phyloP scores from a whole-genome alignment of 1,140 invertebrate genomes.

The Aphidius gifuensis region DNA sequence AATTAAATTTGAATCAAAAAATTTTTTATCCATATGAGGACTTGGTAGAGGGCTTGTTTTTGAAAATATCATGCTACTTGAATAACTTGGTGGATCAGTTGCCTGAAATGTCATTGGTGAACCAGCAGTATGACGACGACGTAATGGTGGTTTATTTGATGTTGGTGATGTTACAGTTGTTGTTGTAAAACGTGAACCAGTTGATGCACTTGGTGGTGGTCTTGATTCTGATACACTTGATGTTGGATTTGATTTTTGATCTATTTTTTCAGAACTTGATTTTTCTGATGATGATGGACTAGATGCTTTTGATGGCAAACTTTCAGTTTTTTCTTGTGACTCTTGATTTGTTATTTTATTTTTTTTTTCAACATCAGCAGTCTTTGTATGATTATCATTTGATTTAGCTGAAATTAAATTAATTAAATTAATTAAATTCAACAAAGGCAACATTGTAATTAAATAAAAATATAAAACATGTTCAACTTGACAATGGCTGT shows the following conservation, averaged over 20 bases:
- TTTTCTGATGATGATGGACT: conserved; percentile 57
- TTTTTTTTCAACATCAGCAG: not conserved
- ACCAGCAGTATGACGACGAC: conserved; percentile 49
- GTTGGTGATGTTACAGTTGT: conserved; percentile 49
- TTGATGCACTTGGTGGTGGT: conserved; percentile 26
- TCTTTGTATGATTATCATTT: conserved; percentile 17
- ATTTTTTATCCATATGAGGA: conserved; percentile 74
- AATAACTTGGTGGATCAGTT: conserved; percentile 51
- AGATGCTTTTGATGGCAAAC: conserved; percentile 46
- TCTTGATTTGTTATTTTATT: conserved; percentile 28
- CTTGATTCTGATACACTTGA: conserved; percentile 42
- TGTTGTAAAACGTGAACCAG: conserved; percentile 42
- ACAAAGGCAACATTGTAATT: too few species aligned
- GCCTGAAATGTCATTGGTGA: conserved; percentile 52
- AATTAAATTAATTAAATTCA: not conserved
- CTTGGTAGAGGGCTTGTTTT: conserved; percentile 56
- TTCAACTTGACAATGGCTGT: too few species aligned
- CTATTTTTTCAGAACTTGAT: conserved; percentile 52
- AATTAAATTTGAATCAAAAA: conserved; percentile 76
- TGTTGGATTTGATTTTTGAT: conserved; percentile 46
- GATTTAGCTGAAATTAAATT: conserved; percentile 26
- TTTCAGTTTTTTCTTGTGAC: conserved; percentile 41
- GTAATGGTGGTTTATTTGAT: conserved; percentile 45
- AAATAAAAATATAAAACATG: not conserved
- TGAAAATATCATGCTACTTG: conserved; percentile 52